These are phyloP conservation scores for Alca torda DNA, from an alignment of 2,797 vertebrate genomes.

Conservation along the genomic window DNA sequence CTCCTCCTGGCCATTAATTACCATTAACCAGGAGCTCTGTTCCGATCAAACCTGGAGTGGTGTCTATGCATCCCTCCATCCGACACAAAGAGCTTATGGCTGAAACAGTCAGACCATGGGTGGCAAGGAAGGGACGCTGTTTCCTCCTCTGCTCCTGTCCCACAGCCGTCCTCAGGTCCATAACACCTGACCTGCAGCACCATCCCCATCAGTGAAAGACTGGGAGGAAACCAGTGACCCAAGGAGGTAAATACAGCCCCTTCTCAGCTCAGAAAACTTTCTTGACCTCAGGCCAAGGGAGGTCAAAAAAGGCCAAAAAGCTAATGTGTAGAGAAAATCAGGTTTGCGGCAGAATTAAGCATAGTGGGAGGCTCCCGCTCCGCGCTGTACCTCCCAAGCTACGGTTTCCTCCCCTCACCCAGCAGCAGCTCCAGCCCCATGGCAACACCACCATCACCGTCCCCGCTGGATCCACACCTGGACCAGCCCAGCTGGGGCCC, in stretches of 20 bases:
- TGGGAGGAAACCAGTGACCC: background rate
- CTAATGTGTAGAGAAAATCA: background rate
- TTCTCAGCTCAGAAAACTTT: background rate
- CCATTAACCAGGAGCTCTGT: background rate
- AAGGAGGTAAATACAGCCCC: background rate
- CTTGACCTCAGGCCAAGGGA: background rate
- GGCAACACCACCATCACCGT: background rate
- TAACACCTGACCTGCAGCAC: background rate
- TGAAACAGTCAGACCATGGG: accelerated
- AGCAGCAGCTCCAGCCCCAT: background rate
- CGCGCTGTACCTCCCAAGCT: background rate
- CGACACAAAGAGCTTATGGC: background rate
- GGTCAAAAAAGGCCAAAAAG: background rate
- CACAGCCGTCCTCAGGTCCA: accelerated
- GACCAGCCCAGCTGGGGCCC: background rate
- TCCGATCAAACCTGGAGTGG: background rate
- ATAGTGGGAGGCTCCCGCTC: background rate
- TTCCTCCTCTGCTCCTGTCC: background rate
- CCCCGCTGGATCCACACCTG: background rate
- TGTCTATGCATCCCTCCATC: background rate
- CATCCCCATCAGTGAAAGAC: background rate
- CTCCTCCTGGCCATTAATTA: background rate
- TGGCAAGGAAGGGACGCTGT: background rate
- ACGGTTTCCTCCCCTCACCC: background rate
- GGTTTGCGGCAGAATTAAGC: background rate